These are phyloP conservation scores for Andrena hattorfiana DNA, from an alignment of 2,888 invertebrate genomes.

Conservation along the genomic window DNA sequence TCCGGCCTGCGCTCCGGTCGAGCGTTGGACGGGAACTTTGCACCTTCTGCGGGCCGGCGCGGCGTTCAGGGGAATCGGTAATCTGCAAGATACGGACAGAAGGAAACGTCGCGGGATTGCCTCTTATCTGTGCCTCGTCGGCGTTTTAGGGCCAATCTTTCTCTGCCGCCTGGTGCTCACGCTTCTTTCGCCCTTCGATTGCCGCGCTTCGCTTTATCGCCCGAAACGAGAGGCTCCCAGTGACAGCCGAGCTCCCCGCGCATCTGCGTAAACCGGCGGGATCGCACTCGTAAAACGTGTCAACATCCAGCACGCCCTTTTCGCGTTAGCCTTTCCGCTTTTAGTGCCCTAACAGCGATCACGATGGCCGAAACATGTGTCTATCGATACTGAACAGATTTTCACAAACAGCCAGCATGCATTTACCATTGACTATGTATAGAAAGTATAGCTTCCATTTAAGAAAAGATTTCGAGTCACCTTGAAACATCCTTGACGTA, in stretches of 20 bases:
- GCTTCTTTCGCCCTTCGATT: slow-evolving; percentile 50
- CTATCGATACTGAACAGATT: slow-evolving; percentile 1
- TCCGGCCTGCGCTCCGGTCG: slow-evolving; percentile 29
- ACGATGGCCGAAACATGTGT: not conserved
- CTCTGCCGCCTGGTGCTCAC: slow-evolving; percentile 42
- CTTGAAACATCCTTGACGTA: not conserved
- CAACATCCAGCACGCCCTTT: slow-evolving; percentile 14
- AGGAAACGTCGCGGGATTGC: slow-evolving; percentile 63
- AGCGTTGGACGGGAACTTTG: slow-evolving; percentile 44
- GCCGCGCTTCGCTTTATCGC: slow-evolving; percentile 46
- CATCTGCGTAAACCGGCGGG: slow-evolving; percentile 13
- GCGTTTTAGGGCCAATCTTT: slow-evolving; percentile 66
- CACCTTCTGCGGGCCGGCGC: slow-evolving; percentile 22
- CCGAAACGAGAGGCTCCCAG: slow-evolving; percentile 25
- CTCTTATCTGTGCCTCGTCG: slow-evolving; percentile 76
- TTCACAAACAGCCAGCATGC: not conserved
- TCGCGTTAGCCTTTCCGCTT: slow-evolving; percentile 37
- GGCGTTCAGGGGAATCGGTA: slow-evolving; percentile 43
- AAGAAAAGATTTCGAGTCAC: not conserved
- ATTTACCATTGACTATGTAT: not conserved
- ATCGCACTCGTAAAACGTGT: slow-evolving; percentile 48
- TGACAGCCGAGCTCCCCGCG: slow-evolving; percentile 23
- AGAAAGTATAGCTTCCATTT: not conserved
- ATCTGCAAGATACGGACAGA: slow-evolving; percentile 53
- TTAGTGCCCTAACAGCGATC: not conserved